phyloP scores from a whole-genome alignment of 2,113 vertebrate genomes.

The Oenanthe oenanthe region DNA sequence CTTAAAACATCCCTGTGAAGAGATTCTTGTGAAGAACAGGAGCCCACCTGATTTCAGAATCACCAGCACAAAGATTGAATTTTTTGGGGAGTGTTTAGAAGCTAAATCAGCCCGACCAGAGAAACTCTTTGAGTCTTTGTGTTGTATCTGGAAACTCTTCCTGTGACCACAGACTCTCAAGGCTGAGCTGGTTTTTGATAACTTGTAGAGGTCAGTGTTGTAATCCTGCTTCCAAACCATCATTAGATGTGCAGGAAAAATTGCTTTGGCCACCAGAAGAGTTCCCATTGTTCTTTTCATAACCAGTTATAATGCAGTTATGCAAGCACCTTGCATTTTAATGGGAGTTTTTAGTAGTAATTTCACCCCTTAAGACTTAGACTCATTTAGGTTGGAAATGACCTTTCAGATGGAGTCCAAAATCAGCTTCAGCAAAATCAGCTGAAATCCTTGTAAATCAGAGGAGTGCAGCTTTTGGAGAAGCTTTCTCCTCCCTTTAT shows the following conservation, averaged over 20 bases:
- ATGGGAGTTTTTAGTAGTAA: neutral
- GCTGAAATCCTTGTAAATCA: slow-evolving; percentile 37
- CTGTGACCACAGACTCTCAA: neutral
- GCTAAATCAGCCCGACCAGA: neutral
- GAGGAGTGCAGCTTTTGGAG: neutral
- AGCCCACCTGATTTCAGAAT: neutral
- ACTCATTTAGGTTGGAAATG: neutral
- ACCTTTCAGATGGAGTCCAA: neutral
- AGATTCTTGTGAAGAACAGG: neutral
- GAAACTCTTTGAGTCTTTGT: neutral
- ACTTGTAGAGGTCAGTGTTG: neutral
- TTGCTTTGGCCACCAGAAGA: neutral
- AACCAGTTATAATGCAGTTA: neutral
- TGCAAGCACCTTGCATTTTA: neutral
- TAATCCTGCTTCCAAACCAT: neutral
- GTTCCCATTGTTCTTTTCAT: neutral
- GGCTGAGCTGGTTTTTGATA: neutral
- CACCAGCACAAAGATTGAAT: neutral
- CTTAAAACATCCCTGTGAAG: neutral
- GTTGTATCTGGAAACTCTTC: neutral
- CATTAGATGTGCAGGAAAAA: neutral
- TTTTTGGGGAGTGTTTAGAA: neutral
- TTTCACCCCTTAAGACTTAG: neutral
- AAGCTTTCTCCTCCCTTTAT: neutral
- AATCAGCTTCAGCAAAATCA: slow-evolving; percentile 29